Base-by-base conservation (phyloP, 2,797 vertebrate genomes). In the Thunnus albacares region DNA sequence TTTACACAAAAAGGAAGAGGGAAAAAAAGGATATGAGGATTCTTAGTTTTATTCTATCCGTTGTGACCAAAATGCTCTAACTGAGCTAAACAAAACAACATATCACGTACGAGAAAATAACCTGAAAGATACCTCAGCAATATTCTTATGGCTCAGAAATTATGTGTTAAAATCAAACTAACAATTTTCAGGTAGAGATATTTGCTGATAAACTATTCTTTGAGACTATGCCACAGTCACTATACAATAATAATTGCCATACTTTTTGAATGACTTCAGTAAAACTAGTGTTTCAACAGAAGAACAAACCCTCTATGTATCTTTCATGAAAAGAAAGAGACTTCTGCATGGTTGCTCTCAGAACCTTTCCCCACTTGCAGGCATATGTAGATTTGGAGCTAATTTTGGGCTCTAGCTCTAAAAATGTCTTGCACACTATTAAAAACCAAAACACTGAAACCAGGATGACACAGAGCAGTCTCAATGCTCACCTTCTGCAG, bases 371-470 rank as follows among this genome's bases (percentile, higher is more conserved):
- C 63, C 67, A 85, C 80, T 83, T 59, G 80, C 75, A 90, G 86
- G 69, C 84, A 76, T 83, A 87, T 90, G 86, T 76, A 89, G 81
- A 89, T 89, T 80, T 79, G 35, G 81, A 53, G 67, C 82, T 77
- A 82, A 87, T 86, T 91, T 78, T 83, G 66, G 69, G 43, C 67
- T 75, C 52, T 2, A 13, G 59, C 62, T 89, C 76, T 73, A 83
- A 81, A 88, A 91, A 82, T 79, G 73, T 76, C 78, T 68, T 18
- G 38, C 68, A 55, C 56, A 77, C 43, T 67, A 75, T 72, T 74
- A 78, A 81, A 78, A 90, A 81, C 24, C 22, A 64, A 74, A 82
- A 79, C 69, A 68, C 22, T 17, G 51, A 76, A 59, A 22, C n/a
- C 33, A 45, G 24, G 43, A 61, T 81, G 80, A 72, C 73, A 75